phyloP scores from a whole-genome alignment of 2,888 invertebrate genomes.

The Tenthredo mesomela region DNA sequence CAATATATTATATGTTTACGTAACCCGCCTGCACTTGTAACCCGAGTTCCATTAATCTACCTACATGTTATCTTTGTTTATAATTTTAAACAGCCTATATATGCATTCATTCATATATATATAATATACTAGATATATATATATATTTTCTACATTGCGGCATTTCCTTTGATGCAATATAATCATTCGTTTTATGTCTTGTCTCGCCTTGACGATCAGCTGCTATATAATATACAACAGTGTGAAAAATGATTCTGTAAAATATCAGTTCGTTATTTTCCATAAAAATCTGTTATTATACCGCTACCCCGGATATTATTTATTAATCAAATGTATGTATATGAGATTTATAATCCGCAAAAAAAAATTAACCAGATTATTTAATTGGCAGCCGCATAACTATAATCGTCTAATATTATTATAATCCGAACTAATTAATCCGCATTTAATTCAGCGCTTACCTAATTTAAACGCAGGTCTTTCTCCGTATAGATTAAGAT shows the following conservation, averaged over 20 bases:
- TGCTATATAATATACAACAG: background rate
- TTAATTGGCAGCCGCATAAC: too few relatives aligned
- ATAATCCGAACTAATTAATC: background rate
- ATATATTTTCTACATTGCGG: background rate
- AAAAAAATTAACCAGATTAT: too few relatives aligned
- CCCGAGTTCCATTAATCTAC: background rate
- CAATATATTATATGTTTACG: background rate
- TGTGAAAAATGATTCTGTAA: background rate
- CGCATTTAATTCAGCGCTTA: background rate
- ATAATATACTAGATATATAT: too few relatives aligned
- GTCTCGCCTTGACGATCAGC: background rate
- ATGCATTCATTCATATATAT: background rate
- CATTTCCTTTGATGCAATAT: slow-evolving; percentile 19
- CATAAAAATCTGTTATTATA: background rate
- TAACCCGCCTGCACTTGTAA: slow-evolving; percentile 16
- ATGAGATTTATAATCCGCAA: background rate
- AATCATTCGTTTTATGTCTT: background rate
- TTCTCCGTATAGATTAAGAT: background rate
- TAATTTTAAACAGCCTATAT: background rate
- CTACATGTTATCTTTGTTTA: slow-evolving; percentile 16
- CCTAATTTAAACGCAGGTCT: background rate
- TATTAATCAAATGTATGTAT: background rate
- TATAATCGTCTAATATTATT: background rate
- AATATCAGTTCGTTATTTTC: background rate
- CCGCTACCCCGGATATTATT: background rate